phyloP scores from a whole-genome alignment of 2,888 invertebrate species.

The Melieria crassipennis region DNA sequence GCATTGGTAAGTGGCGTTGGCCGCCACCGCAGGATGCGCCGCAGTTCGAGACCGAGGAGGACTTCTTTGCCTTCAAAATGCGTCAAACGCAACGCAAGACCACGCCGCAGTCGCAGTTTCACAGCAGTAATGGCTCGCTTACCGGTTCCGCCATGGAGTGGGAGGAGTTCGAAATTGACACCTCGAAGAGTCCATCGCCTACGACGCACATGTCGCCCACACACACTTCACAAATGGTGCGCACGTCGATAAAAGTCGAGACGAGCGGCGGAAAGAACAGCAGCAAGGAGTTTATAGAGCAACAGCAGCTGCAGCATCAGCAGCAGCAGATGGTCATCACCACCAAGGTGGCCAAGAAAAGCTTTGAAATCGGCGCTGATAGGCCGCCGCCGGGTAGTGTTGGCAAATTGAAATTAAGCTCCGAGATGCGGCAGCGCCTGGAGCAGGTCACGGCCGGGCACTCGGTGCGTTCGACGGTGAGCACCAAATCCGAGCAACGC shows the following conservation, averaged over 20 bases:
- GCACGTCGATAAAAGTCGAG: slow-evolving; percentile 57
- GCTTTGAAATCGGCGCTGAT: slow-evolving; percentile 84
- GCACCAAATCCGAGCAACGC: slow-evolving; percentile 76
- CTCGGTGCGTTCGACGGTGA: slow-evolving; percentile 81
- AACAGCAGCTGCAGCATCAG: slow-evolving; percentile 41
- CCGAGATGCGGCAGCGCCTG: slow-evolving; percentile 89
- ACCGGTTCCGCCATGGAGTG: slow-evolving; percentile 75
- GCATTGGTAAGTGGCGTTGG: slow-evolving; percentile 97
- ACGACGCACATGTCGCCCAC: slow-evolving; percentile 44
- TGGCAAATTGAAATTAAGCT: slow-evolving; percentile 88
- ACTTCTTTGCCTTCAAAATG: slow-evolving; percentile 89
- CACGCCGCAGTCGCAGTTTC: slow-evolving; percentile 73
- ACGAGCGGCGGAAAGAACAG: slow-evolving; percentile 43
- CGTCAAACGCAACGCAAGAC: slow-evolving; percentile 83
- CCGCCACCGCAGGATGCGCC: slow-evolving; percentile 85
- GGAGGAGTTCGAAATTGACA: slow-evolving; percentile 86
- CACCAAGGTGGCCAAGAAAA: slow-evolving; percentile 66
- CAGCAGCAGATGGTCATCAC: slow-evolving; percentile 40
- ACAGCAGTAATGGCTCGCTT: slow-evolving; percentile 59
- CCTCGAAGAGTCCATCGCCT: slow-evolving; percentile 58
- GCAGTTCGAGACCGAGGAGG: slow-evolving; percentile 79
- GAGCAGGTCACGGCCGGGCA: slow-evolving; percentile 91
- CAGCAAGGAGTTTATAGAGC: slow-evolving; percentile 52
- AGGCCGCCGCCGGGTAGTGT: slow-evolving; percentile 87
- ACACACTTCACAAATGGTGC: slow-evolving; percentile 48